Evolutionary conservation across 1,140 invertebrate species (phyloP), one percentile per base, ranked within the genome.

Genomic region (Drosophila setifemur): DNA sequence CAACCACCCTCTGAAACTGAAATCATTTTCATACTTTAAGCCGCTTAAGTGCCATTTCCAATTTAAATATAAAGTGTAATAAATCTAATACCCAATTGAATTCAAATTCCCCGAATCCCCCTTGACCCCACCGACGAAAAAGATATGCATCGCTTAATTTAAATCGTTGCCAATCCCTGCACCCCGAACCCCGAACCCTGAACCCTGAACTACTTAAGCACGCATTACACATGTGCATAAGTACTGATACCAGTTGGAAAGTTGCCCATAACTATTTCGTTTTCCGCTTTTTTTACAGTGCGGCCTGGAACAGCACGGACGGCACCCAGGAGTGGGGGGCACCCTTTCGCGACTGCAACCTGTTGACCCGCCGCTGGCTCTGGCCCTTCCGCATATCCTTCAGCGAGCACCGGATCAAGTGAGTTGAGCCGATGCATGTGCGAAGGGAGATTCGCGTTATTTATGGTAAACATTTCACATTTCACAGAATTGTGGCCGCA

Each of bases 311-410:
- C 52, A 90, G 89, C 70, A 85, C 73, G 18, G 89, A 90, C 19
- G 85, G 87, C 16, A 77, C 90, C 0, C 77, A 90, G 54, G 88
- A 90, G 43, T 90, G 90, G 90, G 89, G 88, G 0, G 81, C 89
- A 18, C 90, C 90, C 18, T 90, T 90, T 45, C 74, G 89, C 39
- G 90, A 90, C 72, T 90, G 90, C 75, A 89, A 89, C 74, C 70
- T 90, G 55, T 73, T 90, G 63, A 76, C 74, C 12, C 76, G 82
- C 23, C 76, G 89, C 60, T 90, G 90, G 90, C 48, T 90, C 1
- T 90, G 90, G 90, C 90, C 90, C 9, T 90, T 90, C 75, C 88
- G 89, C 54, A 89, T 90, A 63, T 89, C 89, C 45, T 79, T 88
- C 66, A 83, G 70, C 48, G 86, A 90, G 54, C 79, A 79, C 26